Base-by-base conservation (phyloP, 2,113 vertebrate species). In the Rhinichthys klamathensis region DNA sequence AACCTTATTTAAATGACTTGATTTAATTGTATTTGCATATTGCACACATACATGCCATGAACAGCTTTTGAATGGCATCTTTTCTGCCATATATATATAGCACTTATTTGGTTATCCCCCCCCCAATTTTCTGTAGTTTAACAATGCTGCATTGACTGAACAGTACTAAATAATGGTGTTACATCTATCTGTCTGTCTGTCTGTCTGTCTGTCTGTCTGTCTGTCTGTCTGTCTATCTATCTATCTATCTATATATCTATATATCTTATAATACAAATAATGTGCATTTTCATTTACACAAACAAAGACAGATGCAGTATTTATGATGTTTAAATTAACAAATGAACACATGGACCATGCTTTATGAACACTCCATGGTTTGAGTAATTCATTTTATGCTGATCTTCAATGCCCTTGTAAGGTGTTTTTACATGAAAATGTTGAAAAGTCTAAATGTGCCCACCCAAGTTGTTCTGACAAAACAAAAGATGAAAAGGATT, bases 341-440 rank as follows among this genome's bases (percentile, higher is more conserved):
- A 49, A 49, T 49, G 46, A 77, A 83, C 10, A 74, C 30, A 18
- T 41, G 41, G 41, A 41, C 41, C 41, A 41, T 41, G 67, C 60
- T 87, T 32, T 67, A 21, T 74, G 77, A 72, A 85, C 87, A 78
- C 51, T 54, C 54, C 32, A 25, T 56, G 51, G 30, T 76, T 87
- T 74, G 21, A 70, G 16, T 84, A 81, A 88, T 90, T 88, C 32
- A 41, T 75, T 85, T 73, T 75, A 54, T 77, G 70, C 61, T 82
- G 63, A 67, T 77, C 61, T 27, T 61, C 70, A 80, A 30, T 65
- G 61, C 75, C 63, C 51, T 30, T 30, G 13, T 2, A 76, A 76
- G 15, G 70, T 73, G 30, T 69, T 85, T 41, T 76, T 79, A 67
- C 73, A 84, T 85, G 70, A 67, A 56, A 83, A 79, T 76, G 51